Percentiles rank a stretch among this genome's conserved stretches.
Evolutionary conservation across 2,113 vertebrate species (phyloP).

Genomic region (Charadrius vociferus): DNA sequence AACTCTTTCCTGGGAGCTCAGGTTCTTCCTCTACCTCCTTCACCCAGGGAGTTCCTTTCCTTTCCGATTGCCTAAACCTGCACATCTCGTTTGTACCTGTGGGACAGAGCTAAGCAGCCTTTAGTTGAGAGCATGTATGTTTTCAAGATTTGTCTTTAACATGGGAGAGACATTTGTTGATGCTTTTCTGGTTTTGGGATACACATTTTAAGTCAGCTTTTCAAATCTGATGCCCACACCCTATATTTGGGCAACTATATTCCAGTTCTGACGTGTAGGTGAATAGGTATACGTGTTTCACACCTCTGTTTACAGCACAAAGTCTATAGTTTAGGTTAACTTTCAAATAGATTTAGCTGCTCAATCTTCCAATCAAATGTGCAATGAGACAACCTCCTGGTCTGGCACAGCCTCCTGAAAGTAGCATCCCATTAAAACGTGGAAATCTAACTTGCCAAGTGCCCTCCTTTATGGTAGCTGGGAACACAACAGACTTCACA

Average conservation of each 20-base stretch:
- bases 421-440: neutral
- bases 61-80: neutral
- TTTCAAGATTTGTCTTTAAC: neutral
- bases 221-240: neutral
- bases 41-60: neutral
- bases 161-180: neutral
- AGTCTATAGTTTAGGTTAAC: neutral
- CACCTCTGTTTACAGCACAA: neutral
- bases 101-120: too few relatives aligned
- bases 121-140: neutral
- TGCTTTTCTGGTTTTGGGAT: neutral
- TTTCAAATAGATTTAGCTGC: neutral
- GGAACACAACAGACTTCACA: neutral
- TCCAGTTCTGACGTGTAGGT: neutral
- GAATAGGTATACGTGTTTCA: neutral
- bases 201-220: neutral
- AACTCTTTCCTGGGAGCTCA: neutral
- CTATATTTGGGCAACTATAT: neutral
- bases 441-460: neutral
- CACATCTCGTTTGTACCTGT: neutral
- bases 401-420: neutral
- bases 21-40: neutral
- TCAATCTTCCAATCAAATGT: rapidly evolving
- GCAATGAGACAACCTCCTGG: neutral
- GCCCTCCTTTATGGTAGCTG: neutral